phyloP scores from a whole-genome alignment of 2,797 vertebrate genomes.

The Rhinophrynus dorsalis region DNA sequence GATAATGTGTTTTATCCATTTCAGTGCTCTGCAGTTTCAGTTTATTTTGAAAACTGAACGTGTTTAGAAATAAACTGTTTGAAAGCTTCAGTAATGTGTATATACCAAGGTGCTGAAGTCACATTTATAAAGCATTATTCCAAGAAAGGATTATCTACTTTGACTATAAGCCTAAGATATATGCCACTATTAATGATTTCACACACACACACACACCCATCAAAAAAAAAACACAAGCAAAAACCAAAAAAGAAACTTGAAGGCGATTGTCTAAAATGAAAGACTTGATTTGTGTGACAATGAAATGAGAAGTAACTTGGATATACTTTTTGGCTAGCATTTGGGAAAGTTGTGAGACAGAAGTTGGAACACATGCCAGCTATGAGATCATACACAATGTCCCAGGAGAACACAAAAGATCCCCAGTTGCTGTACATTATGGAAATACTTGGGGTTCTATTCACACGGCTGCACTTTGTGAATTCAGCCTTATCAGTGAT shows the following conservation, averaged over 20 bases:
- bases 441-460: slow-evolving; percentile 12
- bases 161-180: slow-evolving; percentile 27
- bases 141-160: slow-evolving; percentile 39
- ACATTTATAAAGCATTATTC: slow-evolving; percentile 8
- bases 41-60: neutral
- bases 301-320: slow-evolving; percentile 33
- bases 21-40: no score
- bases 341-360: slow-evolving; percentile 9
- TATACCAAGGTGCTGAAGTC: neutral
- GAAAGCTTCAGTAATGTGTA: neutral
- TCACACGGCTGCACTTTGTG: neutral
- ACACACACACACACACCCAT: no score
- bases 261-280: slow-evolving; percentile 39
- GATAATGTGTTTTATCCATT: no score
- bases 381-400: slow-evolving; percentile 31
- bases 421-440: slow-evolving; percentile 13
- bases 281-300: slow-evolving; percentile 37
- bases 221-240: no score
- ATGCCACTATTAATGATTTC: slow-evolving; percentile 43
- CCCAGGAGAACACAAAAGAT: slow-evolving; percentile 8
- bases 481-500: neutral
- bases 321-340: slow-evolving; percentile 28
- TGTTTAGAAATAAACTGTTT: neutral
- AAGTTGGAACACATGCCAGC: slow-evolving; percentile 25
- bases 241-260: slow-evolving; percentile 26